Evolutionary conservation across 2,113 vertebrate species (phyloP), one percentile per base, ranked within the genome.

Genomic region (Pongo pygmaeus): DNA sequence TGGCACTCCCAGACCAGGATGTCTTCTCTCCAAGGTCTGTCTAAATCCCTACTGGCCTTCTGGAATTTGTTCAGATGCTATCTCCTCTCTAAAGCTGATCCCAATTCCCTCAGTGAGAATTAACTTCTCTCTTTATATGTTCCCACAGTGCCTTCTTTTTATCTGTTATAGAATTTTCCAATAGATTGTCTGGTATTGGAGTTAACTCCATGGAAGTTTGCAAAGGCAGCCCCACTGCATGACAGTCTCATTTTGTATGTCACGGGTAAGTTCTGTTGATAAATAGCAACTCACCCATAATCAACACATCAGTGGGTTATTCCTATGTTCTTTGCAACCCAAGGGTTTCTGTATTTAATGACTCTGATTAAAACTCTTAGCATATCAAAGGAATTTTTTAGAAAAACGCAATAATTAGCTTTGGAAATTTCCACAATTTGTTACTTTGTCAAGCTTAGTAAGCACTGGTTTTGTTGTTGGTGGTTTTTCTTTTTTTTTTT

Each of bases 371-470:
- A 97, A 93, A 61, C 61, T 96, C 69, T 95, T 91, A 97, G 52
- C 38, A 92, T 89, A 93, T 93, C 92, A 95, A 96, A 95, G 20
- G 35, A 75, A 79, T 69, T 89, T 94, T 95, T 94, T 12, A 87
- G 38, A 86, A 92, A 96, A 97, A 91, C 74, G 77, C 32, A 92
- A 91, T 80, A 94, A 97, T 96, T 97, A 93, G 59, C 79, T 93
- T 92, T 70, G 27, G 17, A 94, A 97, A 91, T 74, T 18, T 94
- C 40, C 59, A 64, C 81, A 87, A 96, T 92, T 12, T 88, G 72
- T 94, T 88, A 94, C 92, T 92, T 75, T 96, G 85, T 84, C 69
- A 87, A 92, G 35, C 16, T 98, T 75, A 93, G 4, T 79, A 94
- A 95, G 52, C 38, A 67, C 67, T 84, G 74, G 43, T 35, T n/a